Conservation (phyloP, 2,113 vertebrate species). For the Gorsachius goisagi region DNA sequence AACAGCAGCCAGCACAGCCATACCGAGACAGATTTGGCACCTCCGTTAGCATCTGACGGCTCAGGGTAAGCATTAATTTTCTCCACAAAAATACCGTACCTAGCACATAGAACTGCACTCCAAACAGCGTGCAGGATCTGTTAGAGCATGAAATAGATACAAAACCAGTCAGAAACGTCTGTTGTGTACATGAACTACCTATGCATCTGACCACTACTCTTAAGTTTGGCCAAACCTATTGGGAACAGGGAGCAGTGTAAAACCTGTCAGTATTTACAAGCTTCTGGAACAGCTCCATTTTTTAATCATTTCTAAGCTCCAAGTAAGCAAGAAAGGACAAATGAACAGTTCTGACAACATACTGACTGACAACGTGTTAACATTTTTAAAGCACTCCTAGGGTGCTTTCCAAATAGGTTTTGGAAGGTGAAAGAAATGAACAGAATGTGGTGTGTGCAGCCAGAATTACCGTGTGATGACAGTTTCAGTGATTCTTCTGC, state of each 20-base stretch:
- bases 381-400: constrained; percentile 11
- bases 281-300: constrained; percentile 28
- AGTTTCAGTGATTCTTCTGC: background rate
- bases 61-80: background rate
- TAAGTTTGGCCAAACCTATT: background rate
- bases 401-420: constrained; percentile 34
- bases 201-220: background rate
- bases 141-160: fast-evolving
- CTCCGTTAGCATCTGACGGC: background rate
- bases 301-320: constrained; percentile 17
- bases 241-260: background rate
- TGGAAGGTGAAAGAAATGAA: constrained; percentile 49
- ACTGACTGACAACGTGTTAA: constrained; percentile 48
- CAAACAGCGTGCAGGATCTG: fast-evolving
- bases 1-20: background rate
- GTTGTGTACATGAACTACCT: background rate
- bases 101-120: background rate
- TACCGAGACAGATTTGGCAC: background rate
- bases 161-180: background rate
- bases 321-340: constrained; percentile 45
- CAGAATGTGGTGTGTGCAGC: constrained; percentile 37
- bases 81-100: background rate
- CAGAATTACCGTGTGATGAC: constrained; percentile 4
- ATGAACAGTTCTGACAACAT: constrained; percentile 59
- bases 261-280: constrained; percentile 7